A percentile compares a stretch with the other conserved stretches of the same genome.
Conservation (phyloP, 2,797 vertebrate species). For the Propithecus deckenii region DNA sequence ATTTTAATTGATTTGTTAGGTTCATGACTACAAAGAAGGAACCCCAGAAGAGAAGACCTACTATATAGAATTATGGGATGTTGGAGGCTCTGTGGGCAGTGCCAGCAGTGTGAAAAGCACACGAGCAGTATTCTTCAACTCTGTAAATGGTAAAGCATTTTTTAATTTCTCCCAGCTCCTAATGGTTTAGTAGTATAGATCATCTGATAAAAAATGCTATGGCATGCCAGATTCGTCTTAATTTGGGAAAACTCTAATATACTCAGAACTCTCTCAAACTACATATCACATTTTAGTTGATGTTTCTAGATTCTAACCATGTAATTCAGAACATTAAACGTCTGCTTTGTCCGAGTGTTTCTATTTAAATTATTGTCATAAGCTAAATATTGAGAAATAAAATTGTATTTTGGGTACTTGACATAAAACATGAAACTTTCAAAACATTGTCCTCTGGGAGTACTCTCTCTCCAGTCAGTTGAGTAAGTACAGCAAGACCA, state of each 20-base stretch:
- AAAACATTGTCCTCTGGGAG: neutral
- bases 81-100: constrained; percentile 96
- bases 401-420: neutral
- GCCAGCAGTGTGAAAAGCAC: constrained; percentile 97
- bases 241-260: constrained; percentile 17
- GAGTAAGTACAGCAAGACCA: neutral
- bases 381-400: constrained; percentile 49
- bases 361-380: constrained; percentile 22
- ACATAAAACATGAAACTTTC: constrained; percentile 18
- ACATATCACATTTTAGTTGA: neutral
- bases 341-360: constrained; percentile 15
- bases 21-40: constrained; percentile 98
- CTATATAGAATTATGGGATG: constrained; percentile 98
- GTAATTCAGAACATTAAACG: constrained; percentile 33
- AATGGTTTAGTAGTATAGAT: constrained; percentile 19
- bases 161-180: constrained; percentile 10
- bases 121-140: constrained; percentile 97
- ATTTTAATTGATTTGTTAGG: constrained; percentile 84
- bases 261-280: neutral
- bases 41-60: constrained; percentile 98
- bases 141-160: constrained; percentile 92
- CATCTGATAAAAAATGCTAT: neutral
- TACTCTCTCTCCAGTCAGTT: neutral
- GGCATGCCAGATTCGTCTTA: neutral
- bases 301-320: constrained; percentile 25